A percentile compares a stretch with the other conserved stretches of the same genome.
Conservation (phyloP, 2,113 vertebrate species). For the Echinops telfairi region DNA sequence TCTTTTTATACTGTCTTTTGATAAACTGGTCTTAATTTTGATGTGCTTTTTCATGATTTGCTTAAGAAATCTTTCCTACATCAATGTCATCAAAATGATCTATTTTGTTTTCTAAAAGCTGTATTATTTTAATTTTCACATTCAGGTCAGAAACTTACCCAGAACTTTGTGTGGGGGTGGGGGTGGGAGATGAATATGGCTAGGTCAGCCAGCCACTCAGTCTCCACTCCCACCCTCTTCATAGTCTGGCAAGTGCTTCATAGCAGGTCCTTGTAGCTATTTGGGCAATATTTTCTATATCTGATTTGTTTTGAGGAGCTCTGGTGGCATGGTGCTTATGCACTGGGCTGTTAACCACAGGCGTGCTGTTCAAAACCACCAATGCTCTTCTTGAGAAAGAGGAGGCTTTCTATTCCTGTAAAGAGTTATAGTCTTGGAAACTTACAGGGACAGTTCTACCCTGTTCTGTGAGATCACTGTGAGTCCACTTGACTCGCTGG, state of each 20-base stretch:
- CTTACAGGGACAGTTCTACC: too few relatives aligned
- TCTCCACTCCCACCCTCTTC: neutral
- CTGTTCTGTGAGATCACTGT: too few relatives aligned
- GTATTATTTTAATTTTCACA: constrained; percentile 11
- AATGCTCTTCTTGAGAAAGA: too few relatives aligned
- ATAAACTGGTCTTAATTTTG: constrained; percentile 13
- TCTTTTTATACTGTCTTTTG: neutral
- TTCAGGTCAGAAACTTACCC: neutral
- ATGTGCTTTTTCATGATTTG: neutral
- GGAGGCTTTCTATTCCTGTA: too few relatives aligned
- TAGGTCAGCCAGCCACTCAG: neutral
- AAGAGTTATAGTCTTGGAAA: too few relatives aligned
- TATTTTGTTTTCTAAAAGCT: neutral
- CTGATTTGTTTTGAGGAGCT: too few relatives aligned
- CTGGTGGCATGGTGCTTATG: too few relatives aligned
- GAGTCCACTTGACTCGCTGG: too few relatives aligned
- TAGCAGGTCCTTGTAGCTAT: too few relatives aligned
- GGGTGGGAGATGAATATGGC: neutral
- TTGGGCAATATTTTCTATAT: too few relatives aligned
- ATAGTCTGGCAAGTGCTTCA: neutral
- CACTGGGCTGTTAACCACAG: too few relatives aligned
- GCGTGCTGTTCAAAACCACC: too few relatives aligned
- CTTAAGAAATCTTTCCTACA: constrained; percentile 22
- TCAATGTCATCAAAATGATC: constrained; percentile 29
- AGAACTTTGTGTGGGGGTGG: neutral